Percentiles rank a stretch among this genome's conserved stretches.
Conservation (phyloP, 2,888 invertebrate species). For the Drosophila subsilvestris region DNA sequence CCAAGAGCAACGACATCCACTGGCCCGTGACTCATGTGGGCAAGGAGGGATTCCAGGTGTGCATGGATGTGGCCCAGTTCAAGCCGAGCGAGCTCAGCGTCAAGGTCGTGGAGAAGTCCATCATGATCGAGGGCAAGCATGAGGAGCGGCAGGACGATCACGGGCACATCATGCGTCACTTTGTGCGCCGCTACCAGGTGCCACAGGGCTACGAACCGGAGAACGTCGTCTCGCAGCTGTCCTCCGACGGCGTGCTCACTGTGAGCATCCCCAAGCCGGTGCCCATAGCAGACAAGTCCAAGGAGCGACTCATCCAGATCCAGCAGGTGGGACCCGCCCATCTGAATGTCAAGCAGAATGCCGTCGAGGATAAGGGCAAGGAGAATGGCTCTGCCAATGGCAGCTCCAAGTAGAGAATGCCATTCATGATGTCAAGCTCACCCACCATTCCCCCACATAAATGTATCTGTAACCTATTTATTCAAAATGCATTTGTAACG, state of each 20-base stretch:
- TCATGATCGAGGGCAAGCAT: constrained; percentile 91
- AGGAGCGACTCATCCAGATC: constrained; percentile 41
- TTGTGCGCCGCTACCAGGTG: constrained; percentile 89
- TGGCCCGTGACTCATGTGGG: constrained; percentile 80
- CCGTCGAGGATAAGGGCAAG: constrained; percentile 25
- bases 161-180: constrained; percentile 90
- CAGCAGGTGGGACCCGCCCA: constrained; percentile 48
- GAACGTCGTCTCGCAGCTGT: constrained; percentile 89
- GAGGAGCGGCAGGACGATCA: constrained; percentile 90
- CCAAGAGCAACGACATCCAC: constrained; percentile 39
- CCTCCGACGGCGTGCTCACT: constrained; percentile 89
- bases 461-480: constrained; percentile 22
- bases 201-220: constrained; percentile 91
- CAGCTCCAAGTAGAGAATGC: constrained; percentile 27
- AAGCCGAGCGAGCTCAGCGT: constrained; percentile 90
- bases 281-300: constrained; percentile 64
- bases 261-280: constrained; percentile 88
- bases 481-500: constrained; percentile 31
- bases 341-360: constrained; percentile 45
- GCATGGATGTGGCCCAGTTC: constrained; percentile 91
- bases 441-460: constrained; percentile 7
- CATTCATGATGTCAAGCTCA: not conserved
- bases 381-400: constrained; percentile 32
- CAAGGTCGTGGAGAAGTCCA: constrained; percentile 89
- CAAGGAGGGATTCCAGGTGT: constrained; percentile 89